These are phyloP conservation scores for Gambusia affinis DNA, from an alignment of 2,113 vertebrate species.

Conservation along the genomic window DNA sequence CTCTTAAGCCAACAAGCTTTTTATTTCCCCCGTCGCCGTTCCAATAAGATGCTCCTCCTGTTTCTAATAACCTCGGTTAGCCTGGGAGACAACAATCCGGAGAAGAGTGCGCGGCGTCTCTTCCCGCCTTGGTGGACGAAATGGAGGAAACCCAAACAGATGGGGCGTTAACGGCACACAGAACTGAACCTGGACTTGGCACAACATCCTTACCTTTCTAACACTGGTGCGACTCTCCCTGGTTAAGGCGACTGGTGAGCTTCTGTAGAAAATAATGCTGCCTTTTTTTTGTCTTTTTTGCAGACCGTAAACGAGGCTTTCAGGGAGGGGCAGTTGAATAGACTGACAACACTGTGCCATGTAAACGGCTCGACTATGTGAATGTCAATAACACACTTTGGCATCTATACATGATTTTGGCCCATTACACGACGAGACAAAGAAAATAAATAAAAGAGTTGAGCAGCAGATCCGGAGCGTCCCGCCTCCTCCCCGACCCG, in stretches of 20 bases:
- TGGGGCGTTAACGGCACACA: conserved; percentile 52
- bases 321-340: conserved; percentile 72
- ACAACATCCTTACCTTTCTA: conserved; percentile 59
- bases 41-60: conserved; percentile 64
- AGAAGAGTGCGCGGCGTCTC: conserved; percentile 28
- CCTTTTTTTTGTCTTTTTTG: conserved; percentile 59
- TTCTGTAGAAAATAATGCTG: conserved; percentile 79
- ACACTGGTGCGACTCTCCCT: conserved; percentile 72
- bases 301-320: conserved; percentile 74
- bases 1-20: conserved; percentile 47
- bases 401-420: conserved; percentile 74
- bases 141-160: conserved; percentile 47
- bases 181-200: conserved; percentile 55
- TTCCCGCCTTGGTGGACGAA: conserved; percentile 20
- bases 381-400: conserved; percentile 71
- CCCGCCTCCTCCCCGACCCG: conserved; percentile 5
- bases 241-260: conserved; percentile 81
- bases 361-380: conserved; percentile 73
- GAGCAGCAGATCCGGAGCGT: conserved; percentile 6
- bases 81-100: conserved; percentile 57
- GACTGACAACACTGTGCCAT: conserved; percentile 73
- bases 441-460: conserved; percentile 2
- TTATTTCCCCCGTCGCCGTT: conserved; percentile 72
- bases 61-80: conserved; percentile 64
- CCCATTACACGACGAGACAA: conserved; percentile 52